A percentile compares a stretch with the other conserved stretches of the same genome.
Evolutionary conservation across 2,888 invertebrate species (phyloP).

Genomic region (Drosophila kanekoi): DNA sequence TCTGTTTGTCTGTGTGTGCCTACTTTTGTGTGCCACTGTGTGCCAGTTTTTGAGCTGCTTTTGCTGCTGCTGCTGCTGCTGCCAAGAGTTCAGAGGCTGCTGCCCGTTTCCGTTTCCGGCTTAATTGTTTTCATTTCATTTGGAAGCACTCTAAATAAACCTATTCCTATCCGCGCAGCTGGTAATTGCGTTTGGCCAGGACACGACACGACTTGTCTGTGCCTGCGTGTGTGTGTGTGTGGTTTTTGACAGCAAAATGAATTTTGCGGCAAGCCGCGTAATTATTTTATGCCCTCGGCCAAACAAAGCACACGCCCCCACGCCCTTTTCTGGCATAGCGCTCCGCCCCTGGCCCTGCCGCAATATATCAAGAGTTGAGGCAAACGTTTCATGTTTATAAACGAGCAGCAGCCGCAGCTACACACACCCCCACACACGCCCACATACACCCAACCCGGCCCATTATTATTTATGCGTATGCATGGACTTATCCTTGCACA

Average conservation of each 20-base stretch:
- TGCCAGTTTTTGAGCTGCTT: constrained; percentile 33
- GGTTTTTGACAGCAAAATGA: constrained; percentile 67
- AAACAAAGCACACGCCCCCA: constrained; percentile 54
- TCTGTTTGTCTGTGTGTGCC: constrained; percentile 4
- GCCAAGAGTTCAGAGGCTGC: constrained; percentile 28
- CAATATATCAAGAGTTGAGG: constrained; percentile 75
- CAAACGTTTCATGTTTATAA: constrained; percentile 44
- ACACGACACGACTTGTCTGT: constrained; percentile 21
- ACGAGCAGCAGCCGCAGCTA: constrained; percentile 31
- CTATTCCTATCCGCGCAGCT: constrained; percentile 47
- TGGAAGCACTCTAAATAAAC: constrained; percentile 59
- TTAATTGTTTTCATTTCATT: constrained; percentile 71
- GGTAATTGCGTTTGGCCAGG: constrained; percentile 55
- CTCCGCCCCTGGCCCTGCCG: constrained; percentile 27
- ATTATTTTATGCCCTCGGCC: constrained; percentile 78
- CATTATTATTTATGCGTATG: constrained; percentile 78
- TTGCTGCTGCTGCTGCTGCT: constrained; percentile 4
- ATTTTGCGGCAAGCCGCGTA: constrained; percentile 77
- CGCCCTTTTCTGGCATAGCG: not conserved
- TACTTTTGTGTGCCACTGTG: constrained; percentile 33
- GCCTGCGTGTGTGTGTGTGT: constrained; percentile 25
- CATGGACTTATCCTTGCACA: constrained; percentile 48
- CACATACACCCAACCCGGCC: constrained; percentile 6
- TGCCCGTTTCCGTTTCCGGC: constrained; percentile 53
- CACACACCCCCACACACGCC: constrained; percentile 2